Base-by-base conservation (phyloP, 2,113 vertebrate genomes). In the Plecotus auritus region DNA sequence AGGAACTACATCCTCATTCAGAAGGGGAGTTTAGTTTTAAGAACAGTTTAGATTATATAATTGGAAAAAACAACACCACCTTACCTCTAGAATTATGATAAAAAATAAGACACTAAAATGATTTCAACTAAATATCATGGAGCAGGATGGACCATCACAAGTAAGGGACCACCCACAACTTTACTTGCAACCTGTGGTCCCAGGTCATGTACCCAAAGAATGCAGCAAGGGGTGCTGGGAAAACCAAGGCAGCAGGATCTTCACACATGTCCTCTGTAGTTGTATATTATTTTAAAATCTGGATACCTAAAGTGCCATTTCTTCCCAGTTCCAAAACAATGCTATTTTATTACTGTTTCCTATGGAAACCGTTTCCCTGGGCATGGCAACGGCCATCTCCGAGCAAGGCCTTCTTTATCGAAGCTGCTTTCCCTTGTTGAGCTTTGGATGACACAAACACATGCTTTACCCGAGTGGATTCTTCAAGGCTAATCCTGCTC, bases 231-330 rank as follows among this genome's bases (percentile, higher is more conserved):
- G 59, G 20, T 56, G 28, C 83, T 64, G 7, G 26, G 35, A 85
- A 59, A 45, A 23, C 30, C 16, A 35, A 40, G 67, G 49, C 7
- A 84, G 77, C 51, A 11, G 8, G 59, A 61, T 56, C 54, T 20
- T 69, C 37, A 61, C 93, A 56, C 64, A 66, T 85, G 70, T 83
- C 67, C 35, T 88, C 77, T 61, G 77, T 84, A 67, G 32, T n/a
- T 80, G 70, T 78, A 35, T 49, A 64, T 81, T 92, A 87, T 95
- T 93, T 96, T 90, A 61, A 93, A 96, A 96, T 51, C 95, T 86
- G 40, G 76, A 90, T 77, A 64, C 85, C 69, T 69, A 64, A 67
- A 87, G 72, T 91, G 89, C 80, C 76, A 70, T 78, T 93, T 78
- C 85, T 72, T 70, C 61, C 72, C 49, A 59, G 18, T 92, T 95